These are phyloP conservation scores for Onthophagus sagittarius DNA, from an alignment of 2,888 invertebrate genomes.

Conservation along the genomic window DNA sequence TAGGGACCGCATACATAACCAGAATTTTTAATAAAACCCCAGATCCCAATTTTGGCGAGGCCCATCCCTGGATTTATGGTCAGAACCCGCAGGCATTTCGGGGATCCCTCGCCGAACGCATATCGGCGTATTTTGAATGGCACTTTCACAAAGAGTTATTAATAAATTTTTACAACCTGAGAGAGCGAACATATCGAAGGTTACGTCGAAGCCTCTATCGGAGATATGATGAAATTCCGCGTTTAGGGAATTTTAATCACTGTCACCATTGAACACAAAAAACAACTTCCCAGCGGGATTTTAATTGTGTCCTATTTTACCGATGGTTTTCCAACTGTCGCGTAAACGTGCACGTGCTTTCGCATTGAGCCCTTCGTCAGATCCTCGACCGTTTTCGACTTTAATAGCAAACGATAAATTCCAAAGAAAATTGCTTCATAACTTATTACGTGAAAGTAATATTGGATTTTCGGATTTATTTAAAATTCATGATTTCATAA, in stretches of 20 bases:
- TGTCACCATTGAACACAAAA: slow-evolving; percentile 1
- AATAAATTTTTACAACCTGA: slow-evolving; percentile 10
- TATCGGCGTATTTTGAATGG: neutral
- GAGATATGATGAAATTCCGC: slow-evolving; percentile 1
- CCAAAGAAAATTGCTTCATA: neutral
- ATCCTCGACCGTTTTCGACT: neutral
- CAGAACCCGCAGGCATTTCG: neutral
- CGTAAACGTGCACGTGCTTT: neutral
- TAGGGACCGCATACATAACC: slow-evolving; percentile 9
- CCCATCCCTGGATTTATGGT: neutral
- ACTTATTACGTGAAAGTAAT: neutral
- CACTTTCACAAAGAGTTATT: slow-evolving; percentile 8
- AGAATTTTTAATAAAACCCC: slow-evolving; percentile 10
- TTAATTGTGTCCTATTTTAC: neutral
- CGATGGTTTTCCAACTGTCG: neutral
- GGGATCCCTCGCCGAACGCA: neutral
- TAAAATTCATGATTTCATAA: neutral
- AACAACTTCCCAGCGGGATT: neutral
- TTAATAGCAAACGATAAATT: neutral
- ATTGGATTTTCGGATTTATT: neutral
- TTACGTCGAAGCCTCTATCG: neutral
- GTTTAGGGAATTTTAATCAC: slow-evolving; percentile 5
- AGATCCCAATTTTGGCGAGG: neutral
- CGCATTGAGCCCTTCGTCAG: neutral
- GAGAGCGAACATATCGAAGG: neutral